Evolutionary conservation across 2,888 invertebrate species (phyloP).

Genomic region (Drosophila atroscutellata): DNA sequence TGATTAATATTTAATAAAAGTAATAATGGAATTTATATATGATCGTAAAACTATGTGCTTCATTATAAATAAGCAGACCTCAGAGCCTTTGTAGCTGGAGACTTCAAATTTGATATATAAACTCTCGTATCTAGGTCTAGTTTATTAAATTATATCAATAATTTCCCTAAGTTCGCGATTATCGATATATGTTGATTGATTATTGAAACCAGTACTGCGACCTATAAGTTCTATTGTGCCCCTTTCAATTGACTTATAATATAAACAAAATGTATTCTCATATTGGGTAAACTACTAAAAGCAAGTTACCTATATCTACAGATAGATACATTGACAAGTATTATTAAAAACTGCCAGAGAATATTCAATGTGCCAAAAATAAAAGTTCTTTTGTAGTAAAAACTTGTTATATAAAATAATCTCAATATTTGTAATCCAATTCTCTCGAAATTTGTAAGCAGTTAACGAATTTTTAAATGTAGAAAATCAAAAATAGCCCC

Average conservation of each 20-base stretch:
- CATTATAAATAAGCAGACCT: background rate
- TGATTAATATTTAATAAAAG: background rate
- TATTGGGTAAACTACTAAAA: too few relatives aligned
- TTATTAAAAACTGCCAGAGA: background rate
- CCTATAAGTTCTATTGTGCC: too few relatives aligned
- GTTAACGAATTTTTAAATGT: background rate
- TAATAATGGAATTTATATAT: too few relatives aligned
- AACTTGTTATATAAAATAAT: background rate
- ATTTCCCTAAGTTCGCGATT: too few relatives aligned
- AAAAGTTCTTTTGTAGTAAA: accelerated
- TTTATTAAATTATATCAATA: background rate
- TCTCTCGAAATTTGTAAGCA: background rate
- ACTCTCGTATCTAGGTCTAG: background rate
- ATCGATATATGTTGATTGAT: too few relatives aligned
- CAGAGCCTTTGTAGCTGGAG: background rate
- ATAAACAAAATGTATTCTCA: too few relatives aligned
- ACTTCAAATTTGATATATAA: too few relatives aligned
- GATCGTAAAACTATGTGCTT: too few relatives aligned
- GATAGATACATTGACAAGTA: background rate
- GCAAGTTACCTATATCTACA: too few relatives aligned
- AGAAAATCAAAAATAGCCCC: background rate
- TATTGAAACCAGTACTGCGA: too few relatives aligned
- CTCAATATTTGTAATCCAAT: background rate
- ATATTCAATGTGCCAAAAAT: background rate
- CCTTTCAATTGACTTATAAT: too few relatives aligned